Base-by-base conservation (phyloP, 2,797 vertebrate genomes). In the Smutsia gigantea region DNA sequence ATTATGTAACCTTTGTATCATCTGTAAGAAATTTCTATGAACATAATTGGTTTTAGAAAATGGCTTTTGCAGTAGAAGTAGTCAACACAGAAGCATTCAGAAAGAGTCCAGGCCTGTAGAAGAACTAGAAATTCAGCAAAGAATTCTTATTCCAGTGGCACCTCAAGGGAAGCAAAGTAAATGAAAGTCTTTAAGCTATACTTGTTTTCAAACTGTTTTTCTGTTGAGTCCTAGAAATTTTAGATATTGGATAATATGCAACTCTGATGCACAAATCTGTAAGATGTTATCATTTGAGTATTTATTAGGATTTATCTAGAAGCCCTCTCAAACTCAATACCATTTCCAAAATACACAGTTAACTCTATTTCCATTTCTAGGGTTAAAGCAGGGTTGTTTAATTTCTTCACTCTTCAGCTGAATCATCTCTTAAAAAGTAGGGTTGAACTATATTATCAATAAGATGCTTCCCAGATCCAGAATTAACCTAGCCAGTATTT, bases 21-120 rank as follows among this genome's bases (percentile, higher is more conserved):
- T 78, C 86, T 87, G 21, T 57, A 96, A 90, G 71, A 75, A 94
- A 95, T 89, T 95, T 96, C 88, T 92, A 77, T 84, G 68, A 93
- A 69, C 29, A 83, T 84, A 97, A 90, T 8, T 86, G 42, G 55
- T 87, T 93, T 83, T 94, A 92, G 79, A 96, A 92, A 94, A 94
- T 90, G 63, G 31, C 61, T 87, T 90, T n/a, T 94, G 18, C 31
- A 79, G 29, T 85, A 74, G 64, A 86, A 94, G n/a, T 88, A 61
- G 39, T 84, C 82, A 89, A 91, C 53, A 68, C 5, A 61, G 49
- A 59, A 78, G 63, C 31, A 93, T 87, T 91, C 59, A 74, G 29
- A 95, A 81, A 29, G 17, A 87, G n/a, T 63, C 15, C 29, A 71
- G 69, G 12, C 5, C 68, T 95, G 37, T 49, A 66, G 51, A 17